phyloP scores from a whole-genome alignment of 2,888 invertebrate genomes.

The Pseudoips prasinana region DNA sequence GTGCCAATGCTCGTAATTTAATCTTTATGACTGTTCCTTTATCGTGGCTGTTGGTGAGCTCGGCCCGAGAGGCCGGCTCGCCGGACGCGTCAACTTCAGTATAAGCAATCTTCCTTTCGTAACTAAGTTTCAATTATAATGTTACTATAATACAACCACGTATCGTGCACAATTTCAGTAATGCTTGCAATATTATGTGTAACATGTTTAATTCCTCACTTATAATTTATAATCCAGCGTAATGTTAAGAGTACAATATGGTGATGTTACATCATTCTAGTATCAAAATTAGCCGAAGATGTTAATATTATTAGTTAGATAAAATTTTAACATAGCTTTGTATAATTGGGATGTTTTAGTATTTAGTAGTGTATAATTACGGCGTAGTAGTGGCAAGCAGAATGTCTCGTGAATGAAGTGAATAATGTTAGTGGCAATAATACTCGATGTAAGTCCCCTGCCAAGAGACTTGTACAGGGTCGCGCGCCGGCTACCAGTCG shows the following conservation, averaged over 20 bases:
- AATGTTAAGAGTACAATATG: slow-evolving; percentile 83
- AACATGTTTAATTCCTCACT: slow-evolving; percentile 71
- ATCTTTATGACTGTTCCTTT: slow-evolving; percentile 80
- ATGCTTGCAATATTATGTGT: slow-evolving; percentile 81
- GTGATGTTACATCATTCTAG: slow-evolving; percentile 82
- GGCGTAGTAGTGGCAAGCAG: slow-evolving; percentile 73
- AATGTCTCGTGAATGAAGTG: slow-evolving; percentile 67
- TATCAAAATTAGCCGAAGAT: slow-evolving; percentile 83
- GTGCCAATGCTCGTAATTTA: slow-evolving; percentile 83
- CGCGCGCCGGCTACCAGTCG: slow-evolving; percentile 31
- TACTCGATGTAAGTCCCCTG: slow-evolving; percentile 74
- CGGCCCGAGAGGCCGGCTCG: slow-evolving; percentile 19
- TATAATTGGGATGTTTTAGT: slow-evolving; percentile 82
- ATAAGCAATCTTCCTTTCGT: slow-evolving; percentile 63
- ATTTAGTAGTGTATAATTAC: slow-evolving; percentile 74
- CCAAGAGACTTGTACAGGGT: slow-evolving; percentile 54
- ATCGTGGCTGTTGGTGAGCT: slow-evolving; percentile 54
- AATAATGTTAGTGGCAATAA: slow-evolving; percentile 76
- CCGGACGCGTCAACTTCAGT: slow-evolving; percentile 55
- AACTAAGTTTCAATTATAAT: slow-evolving; percentile 56
- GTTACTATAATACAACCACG: slow-evolving; percentile 59
- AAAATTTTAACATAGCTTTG: slow-evolving; percentile 81
- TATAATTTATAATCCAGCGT: slow-evolving; percentile 73
- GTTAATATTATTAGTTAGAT: slow-evolving; percentile 82
- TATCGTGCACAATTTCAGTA: slow-evolving; percentile 81